These are phyloP conservation scores for Alloplasta piceator DNA, from an alignment of 2,888 invertebrate species.

Conservation along the genomic window DNA sequence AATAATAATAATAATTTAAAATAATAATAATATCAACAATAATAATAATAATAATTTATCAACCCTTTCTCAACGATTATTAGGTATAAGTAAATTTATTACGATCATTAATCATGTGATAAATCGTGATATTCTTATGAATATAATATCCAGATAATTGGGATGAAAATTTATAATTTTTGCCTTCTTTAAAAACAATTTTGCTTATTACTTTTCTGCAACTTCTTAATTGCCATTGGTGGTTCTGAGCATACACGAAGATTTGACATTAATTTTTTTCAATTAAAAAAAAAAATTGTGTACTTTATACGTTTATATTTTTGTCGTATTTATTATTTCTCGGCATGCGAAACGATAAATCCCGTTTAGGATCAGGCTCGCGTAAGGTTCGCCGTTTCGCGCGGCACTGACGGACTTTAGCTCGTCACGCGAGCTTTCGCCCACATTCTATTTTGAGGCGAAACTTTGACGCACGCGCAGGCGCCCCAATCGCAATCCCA, in stretches of 20 bases:
- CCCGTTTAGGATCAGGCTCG: constrained; percentile 56
- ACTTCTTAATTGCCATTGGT: constrained; percentile 2
- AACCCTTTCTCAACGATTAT: too few species aligned
- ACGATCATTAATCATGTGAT: not conserved
- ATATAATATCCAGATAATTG: constrained; percentile 13
- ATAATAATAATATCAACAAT: not conserved
- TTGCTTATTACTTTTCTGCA: constrained; percentile 3
- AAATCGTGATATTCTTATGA: constrained; percentile 3
- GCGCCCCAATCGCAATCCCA: constrained; percentile 59
- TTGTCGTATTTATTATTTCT: constrained; percentile 20
- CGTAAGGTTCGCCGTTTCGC: constrained; percentile 72
- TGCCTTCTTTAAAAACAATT: constrained; percentile 1
- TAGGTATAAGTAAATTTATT: not conserved
- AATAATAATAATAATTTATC: not conserved
- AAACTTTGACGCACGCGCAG: constrained; percentile 71
- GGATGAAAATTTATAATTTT: not conserved
- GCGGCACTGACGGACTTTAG: constrained; percentile 70
- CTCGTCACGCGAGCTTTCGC: constrained; percentile 60
- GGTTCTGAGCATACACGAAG: not conserved
- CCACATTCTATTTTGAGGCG: constrained; percentile 68
- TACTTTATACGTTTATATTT: not conserved
- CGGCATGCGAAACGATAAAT: constrained; percentile 17
- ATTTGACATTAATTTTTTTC: constrained; percentile 17
- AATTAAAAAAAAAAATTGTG: not conserved
- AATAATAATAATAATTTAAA: constrained; percentile 15